Conservation (phyloP, 2,888 invertebrate genomes). For the Dascillus cervinus region DNA sequence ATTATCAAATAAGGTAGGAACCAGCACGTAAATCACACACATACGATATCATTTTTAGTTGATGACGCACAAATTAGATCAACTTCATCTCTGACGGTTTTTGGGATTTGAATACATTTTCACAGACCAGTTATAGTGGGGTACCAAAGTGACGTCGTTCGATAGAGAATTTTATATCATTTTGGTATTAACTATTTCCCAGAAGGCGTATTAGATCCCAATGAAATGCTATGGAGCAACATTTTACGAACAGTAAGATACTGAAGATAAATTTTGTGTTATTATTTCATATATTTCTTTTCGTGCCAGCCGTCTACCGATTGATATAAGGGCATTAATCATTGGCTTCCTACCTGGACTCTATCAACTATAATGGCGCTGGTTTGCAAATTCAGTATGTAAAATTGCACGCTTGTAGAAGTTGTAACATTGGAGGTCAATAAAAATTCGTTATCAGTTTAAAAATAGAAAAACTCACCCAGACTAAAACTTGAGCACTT, state of each 20-base stretch:
- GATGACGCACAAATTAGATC: slow-evolving; percentile 50
- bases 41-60: slow-evolving; percentile 44
- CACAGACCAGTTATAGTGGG: slow-evolving; percentile 51
- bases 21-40: too few relatives aligned
- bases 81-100: slow-evolving; percentile 51
- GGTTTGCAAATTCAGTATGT: slow-evolving; percentile 59
- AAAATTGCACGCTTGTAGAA: slow-evolving; percentile 58
- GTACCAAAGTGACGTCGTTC: slow-evolving; percentile 57
- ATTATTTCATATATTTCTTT: slow-evolving; percentile 12
- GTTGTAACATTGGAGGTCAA: too few relatives aligned
- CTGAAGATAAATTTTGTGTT: too few relatives aligned
- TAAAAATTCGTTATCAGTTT: slow-evolving; percentile 1
- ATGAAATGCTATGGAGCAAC: slow-evolving; percentile 55
- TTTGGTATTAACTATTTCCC: slow-evolving; percentile 61
- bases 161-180: slow-evolving; percentile 60
- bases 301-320: slow-evolving; percentile 48
- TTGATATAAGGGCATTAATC: slow-evolving; percentile 50
- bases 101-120: slow-evolving; percentile 55
- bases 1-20: too few relatives aligned
- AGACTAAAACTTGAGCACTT: background rate
- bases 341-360: slow-evolving; percentile 53
- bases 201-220: slow-evolving; percentile 48
- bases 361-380: slow-evolving; percentile 45
- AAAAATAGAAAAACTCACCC: background rate
- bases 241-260: slow-evolving; percentile 47